Percentiles rank a stretch among this genome's conserved stretches.
These are phyloP conservation scores for Tenthredo scrophulariae DNA, from an alignment of 2,888 invertebrate species.

Conservation along the genomic window DNA sequence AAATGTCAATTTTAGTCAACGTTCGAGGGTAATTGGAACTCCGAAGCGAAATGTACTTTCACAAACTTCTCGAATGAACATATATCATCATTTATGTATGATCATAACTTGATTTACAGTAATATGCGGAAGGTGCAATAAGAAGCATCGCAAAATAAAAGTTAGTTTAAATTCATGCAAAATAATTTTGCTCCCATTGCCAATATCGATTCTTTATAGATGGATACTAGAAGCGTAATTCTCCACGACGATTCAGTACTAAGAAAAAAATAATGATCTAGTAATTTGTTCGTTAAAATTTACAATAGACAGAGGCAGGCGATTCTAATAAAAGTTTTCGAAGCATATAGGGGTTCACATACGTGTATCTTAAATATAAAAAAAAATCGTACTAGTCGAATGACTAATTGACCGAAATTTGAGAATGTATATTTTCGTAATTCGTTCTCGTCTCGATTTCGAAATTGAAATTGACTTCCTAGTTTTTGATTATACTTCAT, in stretches of 20 bases:
- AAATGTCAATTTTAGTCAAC: not conserved
- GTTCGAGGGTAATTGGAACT: not conserved
- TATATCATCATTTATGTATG: not conserved
- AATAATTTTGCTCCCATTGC: not conserved
- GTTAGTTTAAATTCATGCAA: not conserved
- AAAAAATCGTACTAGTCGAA: not conserved
- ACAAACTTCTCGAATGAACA: not conserved
- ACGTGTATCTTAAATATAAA: not conserved
- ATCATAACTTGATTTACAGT: not conserved
- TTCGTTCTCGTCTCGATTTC: not conserved
- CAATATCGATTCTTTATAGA: not conserved
- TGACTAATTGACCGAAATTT: not conserved
- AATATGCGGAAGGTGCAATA: not conserved
- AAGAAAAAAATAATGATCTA: not conserved
- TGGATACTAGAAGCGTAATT: not conserved
- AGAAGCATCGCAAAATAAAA: slow-evolving; percentile 1
- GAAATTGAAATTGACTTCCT: not conserved
- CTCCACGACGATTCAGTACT: not conserved
- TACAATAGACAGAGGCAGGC: not conserved
- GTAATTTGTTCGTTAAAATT: not conserved
- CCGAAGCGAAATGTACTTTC: not conserved
- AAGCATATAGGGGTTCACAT: not conserved
- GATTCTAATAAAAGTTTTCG: not conserved
- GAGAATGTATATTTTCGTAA: not conserved
- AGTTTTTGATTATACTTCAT: not conserved